Evolutionary conservation across 2,797 vertebrate species (phyloP), one percentile per base, ranked within the genome.

Genomic region (Helostoma temminkii): DNA sequence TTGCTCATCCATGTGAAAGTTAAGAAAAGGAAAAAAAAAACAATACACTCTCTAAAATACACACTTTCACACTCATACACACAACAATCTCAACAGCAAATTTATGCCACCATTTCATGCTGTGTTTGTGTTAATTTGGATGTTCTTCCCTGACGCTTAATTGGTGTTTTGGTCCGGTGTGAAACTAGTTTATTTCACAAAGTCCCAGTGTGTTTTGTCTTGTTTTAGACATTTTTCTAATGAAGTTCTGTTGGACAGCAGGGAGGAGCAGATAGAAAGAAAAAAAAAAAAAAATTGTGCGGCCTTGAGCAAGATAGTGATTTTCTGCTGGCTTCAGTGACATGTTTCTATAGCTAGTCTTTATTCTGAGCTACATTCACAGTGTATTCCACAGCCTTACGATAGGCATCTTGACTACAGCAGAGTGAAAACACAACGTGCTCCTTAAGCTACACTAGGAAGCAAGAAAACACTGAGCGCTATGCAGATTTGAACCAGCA

Each of bases 41-140:
- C 1, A n/a, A n/a, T n/a, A 19, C 11, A 30, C 41, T 30, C 24
- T 22, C 30, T 2, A 39, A 56, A 41, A 58, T 37, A 63, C 65
- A 49, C 49, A 41, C 21, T 22, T 4, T 41, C 61, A 54, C 63
- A 72, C 69, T 45, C 72, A 48, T 21, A 70, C 49, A 45, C 48
- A 63, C 48, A 69, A 10, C 30, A 41, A 37, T 66, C 66, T 80
- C 63, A 56, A 69, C 58, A 42, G 49, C 62, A 46, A 21, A 76
- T 78, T 32, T 47, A 54, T 67, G 61, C 66, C 62, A 49, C 50
- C 54, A 45, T 65, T 59, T 64, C 76, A 58, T 57, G 59, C 66
- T 72, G 66, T 65, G 59, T 70, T 62, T 65, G 50, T 52, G 66
- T 61, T 80, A 1, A 71, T 77, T 58, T 75, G 78, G 71, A 81